Percentiles rank a stretch among this genome's conserved stretches.
Evolutionary conservation across 2,797 vertebrate genomes (phyloP).

Genomic region (Alcedo atthis): DNA sequence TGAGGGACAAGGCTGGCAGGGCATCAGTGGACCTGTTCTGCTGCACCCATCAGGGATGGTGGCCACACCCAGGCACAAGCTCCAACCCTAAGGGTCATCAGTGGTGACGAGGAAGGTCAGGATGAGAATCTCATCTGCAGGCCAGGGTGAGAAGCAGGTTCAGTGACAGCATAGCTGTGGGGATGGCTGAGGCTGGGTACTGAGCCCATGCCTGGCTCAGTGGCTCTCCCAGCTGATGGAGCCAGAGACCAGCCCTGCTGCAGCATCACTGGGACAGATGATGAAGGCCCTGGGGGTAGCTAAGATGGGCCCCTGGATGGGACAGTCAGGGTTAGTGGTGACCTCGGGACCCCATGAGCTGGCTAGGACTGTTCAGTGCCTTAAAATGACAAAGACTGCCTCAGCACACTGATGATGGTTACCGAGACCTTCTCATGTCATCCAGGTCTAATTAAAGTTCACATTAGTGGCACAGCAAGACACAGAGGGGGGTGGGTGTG

Average conservation of each 20-base stretch:
- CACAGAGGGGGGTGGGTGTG: not conserved
- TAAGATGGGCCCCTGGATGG: not conserved
- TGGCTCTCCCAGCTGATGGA: rapidly evolving
- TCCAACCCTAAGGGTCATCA: not conserved
- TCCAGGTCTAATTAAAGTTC: not conserved
- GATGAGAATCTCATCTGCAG: rapidly evolving
- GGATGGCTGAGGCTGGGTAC: not conserved
- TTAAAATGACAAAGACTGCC: not conserved
- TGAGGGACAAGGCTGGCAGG: rapidly evolving
- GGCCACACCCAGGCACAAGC: not conserved
- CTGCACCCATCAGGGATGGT: not conserved
- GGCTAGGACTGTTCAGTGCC: not conserved
- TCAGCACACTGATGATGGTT: not conserved
- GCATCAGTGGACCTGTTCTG: rapidly evolving
- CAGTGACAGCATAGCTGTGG: not conserved
- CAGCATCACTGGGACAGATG: rapidly evolving
- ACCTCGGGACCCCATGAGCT: rapidly evolving
- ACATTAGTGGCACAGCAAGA: rapidly evolving
- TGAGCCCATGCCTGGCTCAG: not conserved
- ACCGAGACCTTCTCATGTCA: not conserved
- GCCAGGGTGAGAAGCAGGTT: not conserved
- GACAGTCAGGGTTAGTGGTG: not conserved
- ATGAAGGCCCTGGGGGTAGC: not conserved
- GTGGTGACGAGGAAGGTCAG: rapidly evolving
- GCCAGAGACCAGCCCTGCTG: too few relatives aligned